Percentiles rank a stretch among this genome's conserved stretches.
Conservation (phyloP, 2,888 invertebrate genomes). For the Volucella inanis region DNA sequence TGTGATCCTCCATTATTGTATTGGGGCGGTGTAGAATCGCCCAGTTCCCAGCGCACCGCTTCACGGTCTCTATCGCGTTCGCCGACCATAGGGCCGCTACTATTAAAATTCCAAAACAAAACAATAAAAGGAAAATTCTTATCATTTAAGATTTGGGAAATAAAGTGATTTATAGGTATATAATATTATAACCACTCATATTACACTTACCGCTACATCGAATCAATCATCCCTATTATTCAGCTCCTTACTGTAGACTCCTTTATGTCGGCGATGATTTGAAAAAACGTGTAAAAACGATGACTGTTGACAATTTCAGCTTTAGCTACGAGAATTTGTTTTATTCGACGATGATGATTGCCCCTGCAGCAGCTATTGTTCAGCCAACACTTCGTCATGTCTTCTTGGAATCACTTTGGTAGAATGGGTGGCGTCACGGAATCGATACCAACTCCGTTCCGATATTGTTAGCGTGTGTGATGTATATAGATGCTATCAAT, state of each 20-base stretch:
- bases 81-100: constrained; percentile 84
- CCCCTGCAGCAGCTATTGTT: constrained; percentile 76
- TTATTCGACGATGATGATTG: constrained; percentile 77
- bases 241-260: constrained; percentile 77
- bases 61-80: constrained; percentile 84
- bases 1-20: constrained; percentile 83
- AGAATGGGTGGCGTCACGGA: constrained; percentile 66
- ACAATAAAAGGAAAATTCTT: not conserved
- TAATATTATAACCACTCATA: not conserved
- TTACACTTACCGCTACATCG: constrained; percentile 83
- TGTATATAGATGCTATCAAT: constrained; percentile 59
- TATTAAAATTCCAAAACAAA: constrained; percentile 13
- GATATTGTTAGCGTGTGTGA: constrained; percentile 44
- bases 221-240: constrained; percentile 83
- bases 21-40: constrained; percentile 84
- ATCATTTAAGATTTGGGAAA: not conserved
- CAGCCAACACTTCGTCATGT: constrained; percentile 77
- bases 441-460: constrained; percentile 65
- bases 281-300: constrained; percentile 69
- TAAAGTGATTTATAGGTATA: too few species aligned
- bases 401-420: constrained; percentile 72
- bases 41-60: constrained; percentile 84
- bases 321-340: constrained; percentile 75
- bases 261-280: constrained; percentile 71
- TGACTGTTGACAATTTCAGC: constrained; percentile 65